Evolutionary conservation across 2,888 invertebrate genomes (phyloP).

Genomic region (Nephrocerus scutellatus): DNA sequence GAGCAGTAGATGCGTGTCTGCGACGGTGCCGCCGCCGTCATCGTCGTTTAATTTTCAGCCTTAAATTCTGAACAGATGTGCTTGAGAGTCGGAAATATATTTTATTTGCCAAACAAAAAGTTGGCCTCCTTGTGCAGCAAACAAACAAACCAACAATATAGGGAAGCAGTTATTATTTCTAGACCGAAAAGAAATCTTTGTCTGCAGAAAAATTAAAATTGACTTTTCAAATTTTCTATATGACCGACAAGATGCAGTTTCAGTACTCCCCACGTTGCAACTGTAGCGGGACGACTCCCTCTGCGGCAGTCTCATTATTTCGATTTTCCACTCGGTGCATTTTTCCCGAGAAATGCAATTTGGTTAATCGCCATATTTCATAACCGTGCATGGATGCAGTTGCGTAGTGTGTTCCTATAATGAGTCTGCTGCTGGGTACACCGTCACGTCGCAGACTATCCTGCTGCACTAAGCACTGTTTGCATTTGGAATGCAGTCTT

Average conservation of each 20-base stretch:
- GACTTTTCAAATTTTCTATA: constrained; percentile 2
- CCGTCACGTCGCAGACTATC: too few relatives aligned
- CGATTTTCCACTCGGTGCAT: constrained; percentile 46
- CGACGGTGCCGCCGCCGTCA: background rate
- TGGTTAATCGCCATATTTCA: constrained; percentile 37
- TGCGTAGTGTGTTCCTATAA: too few relatives aligned
- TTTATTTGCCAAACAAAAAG: too few relatives aligned
- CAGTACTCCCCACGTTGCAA: constrained; percentile 12
- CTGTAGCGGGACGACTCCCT: constrained; percentile 11
- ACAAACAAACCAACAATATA: too few relatives aligned
- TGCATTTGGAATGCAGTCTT: too few relatives aligned
- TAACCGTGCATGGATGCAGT: constrained; percentile 32
- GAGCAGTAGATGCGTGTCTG: constrained; percentile 14
- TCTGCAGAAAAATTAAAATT: constrained; percentile 18
- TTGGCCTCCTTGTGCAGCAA: background rate
- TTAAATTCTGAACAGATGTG: constrained; percentile 19
- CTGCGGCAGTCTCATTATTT: constrained; percentile 25
- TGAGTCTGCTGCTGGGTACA: too few relatives aligned
- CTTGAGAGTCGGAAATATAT: constrained; percentile 19
- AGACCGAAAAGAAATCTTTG: constrained; percentile 40
- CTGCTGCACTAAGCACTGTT: too few relatives aligned
- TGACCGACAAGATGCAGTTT: constrained; percentile 8
- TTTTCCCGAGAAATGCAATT: constrained; percentile 44
- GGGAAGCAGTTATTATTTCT: constrained; percentile 34
- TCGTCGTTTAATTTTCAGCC: background rate